Base-by-base conservation (phyloP, 2,797 vertebrate genomes). In the Microtus obscurus region DNA sequence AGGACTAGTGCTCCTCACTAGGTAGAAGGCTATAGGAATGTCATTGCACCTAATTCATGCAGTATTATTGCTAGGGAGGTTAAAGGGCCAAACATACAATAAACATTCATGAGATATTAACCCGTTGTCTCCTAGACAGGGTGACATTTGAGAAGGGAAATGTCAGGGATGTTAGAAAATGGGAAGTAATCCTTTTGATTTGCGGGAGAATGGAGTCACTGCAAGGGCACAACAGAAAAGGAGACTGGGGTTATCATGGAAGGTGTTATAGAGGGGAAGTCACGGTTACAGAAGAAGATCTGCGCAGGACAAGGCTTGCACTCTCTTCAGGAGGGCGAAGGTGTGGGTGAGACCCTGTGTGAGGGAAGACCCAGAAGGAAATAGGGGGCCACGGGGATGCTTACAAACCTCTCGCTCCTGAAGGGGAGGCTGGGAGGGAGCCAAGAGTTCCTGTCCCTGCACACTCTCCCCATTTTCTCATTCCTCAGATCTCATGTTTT, bases 101-200 rank as follows among this genome's bases (percentile, higher is more conserved):
- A 53, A 82, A 1, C 73, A 16, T 31, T 93, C 9, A 0, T 88
- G 89, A 79, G 53, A 59, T n/a, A 25, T 51, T 69, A 51, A 81
- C 27, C 23, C 5, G 6, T 27, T 25, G 77, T 67, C 77, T 78
- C 73, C 80, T 73, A 29, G 86, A 27, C 23, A 48, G 65, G 43
- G 86, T 73, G 59, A 61, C 61, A 40, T 65, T 79, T 67, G 56
- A 74, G 53, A 74, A 91, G 87, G 48, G 78, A 76, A 48, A 73
- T 23, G 8, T 45, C 19, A 89, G 71, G 8, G 25, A 11, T 43
- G 43, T 81, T 86, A 71, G 79, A 65, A 96, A 78, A 76, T 53
- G 74, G 17, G 29, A 59, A 63, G 25, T 73, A 1, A 6, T 78
- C 43, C 16, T 51, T 43, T 34, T 21, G 25, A 10, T 48, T 73